These are phyloP conservation scores for Zelostemma sp. DNA, from an alignment of 1,140 invertebrate species.

Conservation along the genomic window DNA sequence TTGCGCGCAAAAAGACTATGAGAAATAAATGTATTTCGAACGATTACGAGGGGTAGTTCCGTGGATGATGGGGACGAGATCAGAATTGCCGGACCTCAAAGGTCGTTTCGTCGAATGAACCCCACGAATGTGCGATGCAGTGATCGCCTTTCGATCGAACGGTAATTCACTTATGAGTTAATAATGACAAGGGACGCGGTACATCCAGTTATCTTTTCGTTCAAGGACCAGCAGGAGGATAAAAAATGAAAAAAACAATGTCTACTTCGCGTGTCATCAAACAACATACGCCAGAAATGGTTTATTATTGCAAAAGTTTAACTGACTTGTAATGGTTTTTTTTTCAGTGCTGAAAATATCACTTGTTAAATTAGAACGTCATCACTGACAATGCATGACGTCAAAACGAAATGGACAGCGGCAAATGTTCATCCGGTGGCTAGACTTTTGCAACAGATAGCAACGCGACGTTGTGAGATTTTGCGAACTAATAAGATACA, in stretches of 20 bases:
- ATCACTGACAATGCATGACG: too few species aligned
- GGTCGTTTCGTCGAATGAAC: slow-evolving; percentile 55
- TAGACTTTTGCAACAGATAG: too few species aligned
- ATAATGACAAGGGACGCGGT: slow-evolving; percentile 64
- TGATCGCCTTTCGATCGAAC: slow-evolving; percentile 66
- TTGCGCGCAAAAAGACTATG: neutral
- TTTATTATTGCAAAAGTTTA: too few species aligned
- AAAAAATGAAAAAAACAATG: neutral
- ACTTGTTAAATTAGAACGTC: too few species aligned
- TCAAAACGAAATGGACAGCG: too few species aligned
- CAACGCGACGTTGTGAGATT: too few species aligned
- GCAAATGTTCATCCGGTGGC: too few species aligned
- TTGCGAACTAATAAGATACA: slow-evolving; percentile 14
- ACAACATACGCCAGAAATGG: too few species aligned
- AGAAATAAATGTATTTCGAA: slow-evolving; percentile 4
- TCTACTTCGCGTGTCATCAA: neutral
- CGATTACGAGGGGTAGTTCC: slow-evolving; percentile 4
- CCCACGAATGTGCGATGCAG: slow-evolving; percentile 50
- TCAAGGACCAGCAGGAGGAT: slow-evolving; percentile 21
- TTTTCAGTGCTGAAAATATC: too few species aligned
- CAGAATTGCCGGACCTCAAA: slow-evolving; percentile 61
- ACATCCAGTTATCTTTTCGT: slow-evolving; percentile 60
- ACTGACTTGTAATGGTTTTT: too few species aligned
- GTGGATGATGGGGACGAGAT: slow-evolving; percentile 15
- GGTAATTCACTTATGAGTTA: slow-evolving; percentile 70